phyloP scores from a whole-genome alignment of 2,113 vertebrate genomes.

The Pterocles gutturalis region DNA sequence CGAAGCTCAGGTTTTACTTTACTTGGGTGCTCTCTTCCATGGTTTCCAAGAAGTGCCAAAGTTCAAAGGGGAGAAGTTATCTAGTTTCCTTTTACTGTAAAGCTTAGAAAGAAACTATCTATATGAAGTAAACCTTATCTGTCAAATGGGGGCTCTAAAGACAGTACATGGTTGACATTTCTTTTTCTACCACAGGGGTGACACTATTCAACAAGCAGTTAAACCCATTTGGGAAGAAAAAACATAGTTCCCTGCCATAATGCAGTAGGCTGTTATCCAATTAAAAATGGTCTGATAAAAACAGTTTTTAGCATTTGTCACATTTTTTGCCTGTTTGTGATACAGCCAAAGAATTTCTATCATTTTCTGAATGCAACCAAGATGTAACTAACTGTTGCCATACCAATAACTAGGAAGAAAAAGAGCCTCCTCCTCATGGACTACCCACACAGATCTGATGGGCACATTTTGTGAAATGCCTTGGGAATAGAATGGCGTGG shows the following conservation, averaged over 20 bases:
- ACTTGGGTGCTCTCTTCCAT: neutral
- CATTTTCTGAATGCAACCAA: conserved; percentile 46
- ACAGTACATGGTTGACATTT: neutral
- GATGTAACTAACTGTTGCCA: conserved; percentile 57
- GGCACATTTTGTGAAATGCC: conserved; percentile 41
- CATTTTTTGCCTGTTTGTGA: conserved; percentile 47
- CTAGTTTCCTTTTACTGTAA: neutral
- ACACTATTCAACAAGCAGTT: neutral
- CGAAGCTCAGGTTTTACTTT: neutral
- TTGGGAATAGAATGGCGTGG: neutral
- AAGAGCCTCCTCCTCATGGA: conserved; percentile 60
- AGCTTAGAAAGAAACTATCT: neutral
- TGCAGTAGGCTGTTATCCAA: conserved; percentile 37
- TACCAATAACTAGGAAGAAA: conserved; percentile 57
- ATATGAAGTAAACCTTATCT: neutral
- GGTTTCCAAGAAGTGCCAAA: neutral
- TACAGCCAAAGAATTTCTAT: conserved; percentile 57
- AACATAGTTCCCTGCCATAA: neutral
- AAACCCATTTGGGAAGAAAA: neutral
- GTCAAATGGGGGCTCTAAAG: neutral
- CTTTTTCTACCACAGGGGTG: neutral
- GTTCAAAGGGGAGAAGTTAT: neutral
- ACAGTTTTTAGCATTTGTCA: conserved; percentile 41
- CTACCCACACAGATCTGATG: conserved; percentile 54
- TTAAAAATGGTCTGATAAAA: conserved; percentile 36